phyloP scores from a whole-genome alignment of 2,888 invertebrate species.

The Lasioglossum marginatum region DNA sequence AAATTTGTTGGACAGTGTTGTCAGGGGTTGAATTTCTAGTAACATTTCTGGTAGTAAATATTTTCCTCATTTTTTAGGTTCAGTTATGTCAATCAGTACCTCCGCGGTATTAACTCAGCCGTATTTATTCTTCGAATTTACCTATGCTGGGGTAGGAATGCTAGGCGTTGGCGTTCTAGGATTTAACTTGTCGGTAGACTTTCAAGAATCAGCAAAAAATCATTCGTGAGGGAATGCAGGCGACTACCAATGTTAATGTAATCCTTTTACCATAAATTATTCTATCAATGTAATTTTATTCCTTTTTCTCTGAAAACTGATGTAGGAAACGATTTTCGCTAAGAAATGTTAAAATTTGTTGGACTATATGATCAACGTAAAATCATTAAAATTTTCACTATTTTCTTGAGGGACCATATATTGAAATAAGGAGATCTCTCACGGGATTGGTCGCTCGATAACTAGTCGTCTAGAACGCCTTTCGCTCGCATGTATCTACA shows the following conservation, averaged over 20 bases:
- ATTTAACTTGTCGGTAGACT: background rate
- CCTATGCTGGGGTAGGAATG: too few relatives aligned
- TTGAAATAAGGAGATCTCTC: background rate
- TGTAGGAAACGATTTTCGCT: background rate
- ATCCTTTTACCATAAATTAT: too few relatives aligned
- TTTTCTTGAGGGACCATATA: background rate
- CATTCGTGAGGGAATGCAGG: background rate
- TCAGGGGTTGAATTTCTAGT: too few relatives aligned
- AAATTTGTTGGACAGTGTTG: too few relatives aligned
- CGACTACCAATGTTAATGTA: background rate
- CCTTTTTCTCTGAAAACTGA: background rate
- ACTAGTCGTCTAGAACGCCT: background rate
- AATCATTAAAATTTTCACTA: background rate
- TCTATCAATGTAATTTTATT: too few relatives aligned
- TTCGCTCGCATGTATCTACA: background rate
- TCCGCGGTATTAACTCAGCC: too few relatives aligned
- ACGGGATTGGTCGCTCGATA: background rate
- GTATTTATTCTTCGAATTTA: too few relatives aligned
- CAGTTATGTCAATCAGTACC: background rate
- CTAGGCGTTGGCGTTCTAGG: background rate
- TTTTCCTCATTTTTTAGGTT: background rate
- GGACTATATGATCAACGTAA: background rate
- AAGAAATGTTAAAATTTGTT: background rate
- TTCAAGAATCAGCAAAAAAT: background rate
- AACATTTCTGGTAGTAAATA: background rate